phyloP scores from a whole-genome alignment of 2,797 vertebrate species.

The Nannoperca australis region DNA sequence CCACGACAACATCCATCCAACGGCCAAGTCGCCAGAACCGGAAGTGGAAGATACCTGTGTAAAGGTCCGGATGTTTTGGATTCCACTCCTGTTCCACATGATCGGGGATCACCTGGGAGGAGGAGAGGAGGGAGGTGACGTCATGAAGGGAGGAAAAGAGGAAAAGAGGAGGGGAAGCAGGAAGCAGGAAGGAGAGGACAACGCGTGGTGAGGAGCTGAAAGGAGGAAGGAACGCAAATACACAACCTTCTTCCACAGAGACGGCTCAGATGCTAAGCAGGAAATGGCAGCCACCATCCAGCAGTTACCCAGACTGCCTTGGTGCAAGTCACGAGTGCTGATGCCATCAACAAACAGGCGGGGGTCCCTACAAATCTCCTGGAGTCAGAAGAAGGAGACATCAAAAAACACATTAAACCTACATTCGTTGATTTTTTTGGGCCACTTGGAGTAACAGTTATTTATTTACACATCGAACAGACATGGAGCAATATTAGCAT shows the following conservation, averaged over 20 bases:
- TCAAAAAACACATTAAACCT: neutral
- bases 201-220: neutral
- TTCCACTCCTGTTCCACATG: conserved; percentile 89
- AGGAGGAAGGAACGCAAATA: neutral
- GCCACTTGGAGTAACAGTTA: neutral
- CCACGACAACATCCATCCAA: conserved; percentile 87
- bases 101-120: conserved; percentile 86
- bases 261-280: conserved; percentile 86
- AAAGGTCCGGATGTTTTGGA: conserved; percentile 77
- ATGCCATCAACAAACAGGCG: conserved; percentile 89
- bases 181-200: neutral
- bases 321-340: conserved; percentile 89
- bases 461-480: neutral
- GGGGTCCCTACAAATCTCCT: conserved; percentile 89
- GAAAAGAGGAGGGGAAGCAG: neutral
- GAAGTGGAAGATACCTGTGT: conserved; percentile 89
- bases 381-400: neutral
- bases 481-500: neutral
- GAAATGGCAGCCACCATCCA: conserved; percentile 92
- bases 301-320: conserved; percentile 91
- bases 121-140: neutral
- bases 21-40: conserved; percentile 88
- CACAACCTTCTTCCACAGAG: conserved; percentile 86
- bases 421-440: neutral
- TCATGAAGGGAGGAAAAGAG: neutral